Evolutionary conservation across 2,797 vertebrate species (phyloP), one percentile per base, ranked within the genome.

Genomic region (Chanos chanos): DNA sequence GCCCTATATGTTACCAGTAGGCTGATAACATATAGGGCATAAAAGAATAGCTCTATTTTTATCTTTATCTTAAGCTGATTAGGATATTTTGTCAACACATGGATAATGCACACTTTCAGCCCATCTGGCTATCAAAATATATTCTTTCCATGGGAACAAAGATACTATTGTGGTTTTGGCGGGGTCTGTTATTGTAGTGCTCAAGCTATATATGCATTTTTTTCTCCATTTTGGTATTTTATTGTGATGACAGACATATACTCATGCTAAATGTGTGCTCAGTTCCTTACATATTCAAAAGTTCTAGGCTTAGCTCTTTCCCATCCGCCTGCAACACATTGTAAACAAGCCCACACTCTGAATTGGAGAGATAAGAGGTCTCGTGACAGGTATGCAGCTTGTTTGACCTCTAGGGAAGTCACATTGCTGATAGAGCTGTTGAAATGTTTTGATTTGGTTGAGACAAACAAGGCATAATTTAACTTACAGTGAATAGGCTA

Each of bases 251-350:
- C n/a, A n/a, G n/a, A n/a, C n/a, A n/a, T n/a, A n/a, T n/a, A n/a
- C n/a, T n/a, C n/a, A n/a, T n/a, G n/a, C n/a, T n/a, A n/a, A n/a
- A n/a, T n/a, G n/a, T n/a, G n/a, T n/a, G n/a, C n/a, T n/a, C n/a
- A n/a, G n/a, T 43, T 45, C 60, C 39, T 50, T 43, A 44, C 64
- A 53, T 68, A 48, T 77, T 61, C 18, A 68, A 55, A 54, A 44
- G 24, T 12, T 24, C 3, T 24, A 12, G 31, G 44, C 41, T 25
- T 54, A 21, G 21, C 55, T 40, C 37, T 36, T 28, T 43, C 15
- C 21, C 48, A 51, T 31, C 27, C 70, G 55, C 33, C 15, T 57
- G 52, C 41, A 31, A n/a, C 43, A 52, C 44, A 54, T 30, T 37
- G 51, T 56, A 44, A 64, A 64, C 31, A 56, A 8, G 55, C 43